phyloP scores from a whole-genome alignment of 2,888 invertebrate species.

The Pegoplata infirma region DNA sequence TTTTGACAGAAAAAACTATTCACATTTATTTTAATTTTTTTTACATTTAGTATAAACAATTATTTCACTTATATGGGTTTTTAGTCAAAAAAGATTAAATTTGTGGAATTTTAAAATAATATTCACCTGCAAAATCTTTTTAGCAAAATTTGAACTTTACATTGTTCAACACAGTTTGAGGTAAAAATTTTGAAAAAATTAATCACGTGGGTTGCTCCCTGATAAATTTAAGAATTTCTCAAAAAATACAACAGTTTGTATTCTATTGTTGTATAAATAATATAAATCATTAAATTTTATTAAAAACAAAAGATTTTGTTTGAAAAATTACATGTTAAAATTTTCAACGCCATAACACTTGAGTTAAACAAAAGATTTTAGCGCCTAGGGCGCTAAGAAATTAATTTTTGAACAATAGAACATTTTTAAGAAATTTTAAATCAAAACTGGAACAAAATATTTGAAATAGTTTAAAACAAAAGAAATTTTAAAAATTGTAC shows the following conservation, averaged over 20 bases:
- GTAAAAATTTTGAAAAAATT: neutral
- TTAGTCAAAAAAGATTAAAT: neutral
- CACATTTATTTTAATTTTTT: no score
- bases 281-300: no score
- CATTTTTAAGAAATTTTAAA: neutral
- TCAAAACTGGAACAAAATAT: neutral
- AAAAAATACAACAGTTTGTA: neutral
- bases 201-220: slow-evolving; percentile 12
- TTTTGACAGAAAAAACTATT: no score
- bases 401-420: neutral
- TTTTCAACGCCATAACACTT: slow-evolving; percentile 7
- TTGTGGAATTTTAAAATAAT: neutral
- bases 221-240: neutral
- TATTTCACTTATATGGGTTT: no score
- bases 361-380: neutral
- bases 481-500: neutral
- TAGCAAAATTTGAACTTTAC: neutral
- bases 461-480: neutral
- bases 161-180: neutral
- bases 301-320: neutral
- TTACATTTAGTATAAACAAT: no score
- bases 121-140: neutral
- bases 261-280: no score
- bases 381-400: neutral
- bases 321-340: neutral